Evolutionary conservation across 2,888 invertebrate genomes (phyloP), one percentile per base, ranked within the genome.

Genomic region (Mesorhabditis spiculigera): DNA sequence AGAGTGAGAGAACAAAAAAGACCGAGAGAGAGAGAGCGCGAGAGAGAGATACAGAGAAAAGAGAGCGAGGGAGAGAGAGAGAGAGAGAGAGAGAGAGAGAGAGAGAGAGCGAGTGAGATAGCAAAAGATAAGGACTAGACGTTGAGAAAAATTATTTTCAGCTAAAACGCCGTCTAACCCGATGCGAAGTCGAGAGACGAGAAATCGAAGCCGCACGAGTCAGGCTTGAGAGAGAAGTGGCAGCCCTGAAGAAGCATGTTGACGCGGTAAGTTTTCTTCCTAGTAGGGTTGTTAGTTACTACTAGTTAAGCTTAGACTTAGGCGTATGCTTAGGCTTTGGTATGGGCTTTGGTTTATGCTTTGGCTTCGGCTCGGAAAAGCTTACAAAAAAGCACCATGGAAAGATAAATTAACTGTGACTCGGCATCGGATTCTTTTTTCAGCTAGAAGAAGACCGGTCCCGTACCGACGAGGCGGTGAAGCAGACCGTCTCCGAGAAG

Each of bases 381-480:
- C 28, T 28, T 28, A 28, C 28, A 28, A 28, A 28, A 28, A 28
- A 28, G 28, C 28, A 28, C 28, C 28, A 28, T 28, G 28, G 28
- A 28, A 28, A 28, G 28, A 28, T 28, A 28, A 28, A 28, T 28
- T 28, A 28, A 28, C 28, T 28, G 28, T 28, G 28, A 28, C 28
- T 28, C 28, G 28, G 28, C 28, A 28, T 28, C 28, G 28, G 28
- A 28, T 28, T 28, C 68, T 42, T 44, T 44, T 75, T 80, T 69
- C 72, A 81, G 81, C 72, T 82, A 43, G 81, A 82, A 70, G 76
- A 81, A 61, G 81, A 82, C 43, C 75, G 78, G 63, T 68, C 70
- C 43, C 72, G 78, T 50, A 78, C 77, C 8, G 81, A 82, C 58
- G 70, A 73, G 16, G 77, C 78, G 5, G 74, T 82, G 28, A 75